Conservation (phyloP, 2,797 vertebrate species). For the Cirrhinus mrigala region DNA sequence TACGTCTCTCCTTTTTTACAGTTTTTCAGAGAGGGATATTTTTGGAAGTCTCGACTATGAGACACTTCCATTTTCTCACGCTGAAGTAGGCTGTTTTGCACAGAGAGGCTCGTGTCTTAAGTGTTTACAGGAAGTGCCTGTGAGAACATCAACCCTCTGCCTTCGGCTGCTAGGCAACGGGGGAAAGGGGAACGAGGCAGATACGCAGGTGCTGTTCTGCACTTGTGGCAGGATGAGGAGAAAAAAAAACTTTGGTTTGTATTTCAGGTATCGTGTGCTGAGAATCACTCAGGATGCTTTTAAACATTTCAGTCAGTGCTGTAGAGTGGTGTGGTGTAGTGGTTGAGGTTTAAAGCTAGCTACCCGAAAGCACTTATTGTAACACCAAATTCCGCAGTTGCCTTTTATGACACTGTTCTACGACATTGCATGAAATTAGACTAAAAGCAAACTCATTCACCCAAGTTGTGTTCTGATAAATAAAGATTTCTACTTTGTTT, state of each 20-base stretch:
- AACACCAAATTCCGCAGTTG: not conserved
- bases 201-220: conserved; percentile 12
- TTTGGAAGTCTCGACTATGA: conserved; percentile 69
- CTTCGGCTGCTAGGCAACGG: conserved; percentile 61
- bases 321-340: not conserved
- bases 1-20: conserved; percentile 58
- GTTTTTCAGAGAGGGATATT: conserved; percentile 72
- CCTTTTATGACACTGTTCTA: not conserved
- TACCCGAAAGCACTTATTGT: not conserved
- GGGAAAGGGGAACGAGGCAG: conserved; percentile 19
- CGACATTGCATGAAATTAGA: not conserved
- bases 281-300: conserved; percentile 2
- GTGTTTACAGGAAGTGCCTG: conserved; percentile 77
- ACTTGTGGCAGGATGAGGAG: conserved; percentile 30
- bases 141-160: conserved; percentile 54
- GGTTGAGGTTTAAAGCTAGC: conserved; percentile 3
- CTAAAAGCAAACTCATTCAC: not conserved
- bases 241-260: not conserved
- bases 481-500: not conserved
- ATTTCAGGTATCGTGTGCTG: not conserved
- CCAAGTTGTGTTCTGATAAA: not conserved
- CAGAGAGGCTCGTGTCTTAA: conserved; percentile 57
- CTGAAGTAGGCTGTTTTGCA: conserved; percentile 44
- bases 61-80: conserved; percentile 57
- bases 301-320: not conserved